Evolutionary conservation across 2,888 invertebrate genomes (phyloP).

Genomic region (Heliconius sara): DNA sequence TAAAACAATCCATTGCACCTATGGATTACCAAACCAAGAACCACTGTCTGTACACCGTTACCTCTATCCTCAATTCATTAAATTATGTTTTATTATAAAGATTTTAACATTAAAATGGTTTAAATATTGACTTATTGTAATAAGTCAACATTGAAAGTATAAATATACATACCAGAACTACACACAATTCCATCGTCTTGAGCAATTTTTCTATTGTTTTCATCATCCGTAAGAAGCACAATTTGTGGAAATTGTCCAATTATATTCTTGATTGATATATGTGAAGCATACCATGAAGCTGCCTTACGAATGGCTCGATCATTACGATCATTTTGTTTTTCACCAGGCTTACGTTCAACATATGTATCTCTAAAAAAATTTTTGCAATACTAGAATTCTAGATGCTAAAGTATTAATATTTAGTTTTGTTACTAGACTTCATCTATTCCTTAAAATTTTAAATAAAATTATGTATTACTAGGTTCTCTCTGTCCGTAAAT

Average conservation of each 20-base stretch:
- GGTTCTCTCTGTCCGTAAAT: too few species aligned
- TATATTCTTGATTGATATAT: conserved; percentile 80
- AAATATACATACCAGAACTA: conserved; percentile 85
- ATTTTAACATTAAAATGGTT: too few species aligned
- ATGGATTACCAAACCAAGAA: neutral
- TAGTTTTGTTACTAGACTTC: too few species aligned
- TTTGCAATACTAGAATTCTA: neutral
- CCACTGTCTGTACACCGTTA: neutral
- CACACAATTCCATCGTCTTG: conserved; percentile 87
- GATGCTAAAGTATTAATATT: neutral
- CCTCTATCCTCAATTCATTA: too few species aligned
- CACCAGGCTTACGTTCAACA: conserved; percentile 90
- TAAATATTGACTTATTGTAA: too few species aligned
- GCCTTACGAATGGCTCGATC: conserved; percentile 94
- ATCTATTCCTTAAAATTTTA: neutral
- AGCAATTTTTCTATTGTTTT: conserved; percentile 89
- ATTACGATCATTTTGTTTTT: conserved; percentile 95
- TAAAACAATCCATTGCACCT: neutral
- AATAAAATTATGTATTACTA: neutral
- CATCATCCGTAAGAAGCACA: conserved; percentile 93
- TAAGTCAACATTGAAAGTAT: neutral
- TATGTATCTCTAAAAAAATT: conserved; percentile 90
- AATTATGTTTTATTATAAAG: too few species aligned
- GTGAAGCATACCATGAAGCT: conserved; percentile 91
- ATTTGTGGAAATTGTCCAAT: conserved; percentile 81